phyloP scores from a whole-genome alignment of 2,113 vertebrate genomes.

The Embiotoca jacksoni region DNA sequence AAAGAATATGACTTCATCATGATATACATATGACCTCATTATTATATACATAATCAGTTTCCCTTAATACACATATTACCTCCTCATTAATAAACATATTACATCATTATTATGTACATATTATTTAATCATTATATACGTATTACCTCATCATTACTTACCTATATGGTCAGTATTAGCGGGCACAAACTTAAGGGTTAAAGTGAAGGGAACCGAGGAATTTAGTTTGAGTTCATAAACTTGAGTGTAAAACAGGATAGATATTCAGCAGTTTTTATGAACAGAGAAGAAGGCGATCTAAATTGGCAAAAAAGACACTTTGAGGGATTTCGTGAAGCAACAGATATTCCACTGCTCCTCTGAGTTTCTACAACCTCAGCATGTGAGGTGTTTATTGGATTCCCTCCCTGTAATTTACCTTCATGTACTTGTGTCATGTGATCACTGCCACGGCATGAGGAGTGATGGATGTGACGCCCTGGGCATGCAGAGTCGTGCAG shows the following conservation, averaged over 20 bases:
- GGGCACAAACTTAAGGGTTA: neutral
- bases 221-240: neutral
- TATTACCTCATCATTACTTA: no score
- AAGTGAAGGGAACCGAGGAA: neutral
- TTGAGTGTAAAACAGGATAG: neutral
- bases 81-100: no score
- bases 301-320: neutral
- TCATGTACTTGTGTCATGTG: neutral
- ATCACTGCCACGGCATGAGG: conserved; percentile 1
- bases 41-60: no score
- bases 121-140: no score
- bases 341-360: neutral
- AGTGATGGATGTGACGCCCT: neutral
- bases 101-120: no score
- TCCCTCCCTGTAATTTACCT: conserved; percentile 17
- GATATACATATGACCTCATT: no score
- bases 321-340: neutral
- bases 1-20: no score
- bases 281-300: neutral
- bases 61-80: no score
- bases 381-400: conserved; percentile 29
- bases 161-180: neutral
- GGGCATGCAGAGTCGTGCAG: conserved; percentile 19
- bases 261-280: neutral
- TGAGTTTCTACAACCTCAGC: conserved; percentile 1